Base-by-base conservation (phyloP, 2,113 vertebrate genomes). In the Arvicanthis niloticus region DNA sequence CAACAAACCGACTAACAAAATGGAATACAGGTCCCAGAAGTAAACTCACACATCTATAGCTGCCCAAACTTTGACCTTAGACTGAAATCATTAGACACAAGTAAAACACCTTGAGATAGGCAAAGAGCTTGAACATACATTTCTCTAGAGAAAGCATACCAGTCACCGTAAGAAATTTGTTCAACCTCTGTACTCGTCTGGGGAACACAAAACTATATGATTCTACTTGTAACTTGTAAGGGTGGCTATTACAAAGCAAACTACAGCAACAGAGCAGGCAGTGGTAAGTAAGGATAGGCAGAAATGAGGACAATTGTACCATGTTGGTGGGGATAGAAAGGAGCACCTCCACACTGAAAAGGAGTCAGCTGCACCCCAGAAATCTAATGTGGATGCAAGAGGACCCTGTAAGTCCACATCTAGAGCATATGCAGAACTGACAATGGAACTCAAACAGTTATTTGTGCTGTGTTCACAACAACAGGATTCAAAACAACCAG, bases 151-250 rank as follows among this genome's bases (percentile, higher is more conserved):
- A 94, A 91, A 65, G 85, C 22, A 86, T 0, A 67, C 22, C 75
- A 94, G 67, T 34, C 48, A 45, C 10, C 51, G 60, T 62, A 48
- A 34, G 62, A 95, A 91, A 95, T 51, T 42, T 81, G 13, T 3
- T 89, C 67, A 89, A 31, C 17, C 37, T 67, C 73, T 89, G 31
- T 78, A 67, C 86, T 86, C 29, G 45, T 58, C 16, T 92, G 40
- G 70, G 37, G 92, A 94, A 73, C 10, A 75, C n/a, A 82, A 91
- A 94, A 76, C 45, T 40, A 77, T 40, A 77, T 90, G 24, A 82
- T 91, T 42, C 37, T 21, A 15, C 51, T 73, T 88, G 40, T 45
- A 12, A 56, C 45, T 68, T 31, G 34, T 17, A 56, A 91, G 31
- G 8, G 60, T 31, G 56, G 24, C 75, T 90, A 37, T 11, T 87